Evolutionary conservation across 2,888 invertebrate genomes (phyloP).

Genomic region (Blastobasis lacticolella): DNA sequence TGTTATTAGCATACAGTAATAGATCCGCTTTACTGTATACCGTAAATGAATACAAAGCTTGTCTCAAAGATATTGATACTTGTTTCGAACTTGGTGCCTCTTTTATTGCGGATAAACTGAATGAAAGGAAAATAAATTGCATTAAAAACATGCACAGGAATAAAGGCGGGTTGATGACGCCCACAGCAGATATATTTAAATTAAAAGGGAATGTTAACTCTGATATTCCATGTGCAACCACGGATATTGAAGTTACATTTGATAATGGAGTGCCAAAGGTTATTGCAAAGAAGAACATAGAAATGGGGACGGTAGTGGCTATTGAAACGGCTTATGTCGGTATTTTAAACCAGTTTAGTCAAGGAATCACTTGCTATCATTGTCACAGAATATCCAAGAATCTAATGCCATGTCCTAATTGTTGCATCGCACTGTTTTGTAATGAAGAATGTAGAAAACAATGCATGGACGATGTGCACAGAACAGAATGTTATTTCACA

Average conservation of each 20-base stretch:
- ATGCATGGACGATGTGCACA: constrained; percentile 19
- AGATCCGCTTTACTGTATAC: constrained; percentile 23
- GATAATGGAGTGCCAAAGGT: constrained; percentile 14
- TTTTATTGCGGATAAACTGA: constrained; percentile 15
- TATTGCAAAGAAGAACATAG: constrained; percentile 20
- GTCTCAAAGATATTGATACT: constrained; percentile 21
- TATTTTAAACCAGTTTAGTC: constrained; percentile 4
- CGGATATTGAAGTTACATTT: constrained; percentile 11
- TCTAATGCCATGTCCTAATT: constrained; percentile 24
- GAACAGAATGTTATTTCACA: constrained; percentile 21
- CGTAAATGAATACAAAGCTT: constrained; percentile 13
- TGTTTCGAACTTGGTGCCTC: constrained; percentile 23
- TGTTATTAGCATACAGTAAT: constrained; percentile 24
- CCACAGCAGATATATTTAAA: too few species aligned
- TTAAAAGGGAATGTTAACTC: too few species aligned
- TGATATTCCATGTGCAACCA: constrained; percentile 13
- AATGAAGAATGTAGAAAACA: constrained; percentile 16
- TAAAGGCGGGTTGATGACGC: too few species aligned
- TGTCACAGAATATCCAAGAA: constrained; percentile 20
- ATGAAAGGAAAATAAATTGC: too few species aligned
- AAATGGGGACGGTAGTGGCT: constrained; percentile 23
- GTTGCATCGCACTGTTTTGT: constrained; percentile 22
- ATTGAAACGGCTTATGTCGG: constrained; percentile 21
- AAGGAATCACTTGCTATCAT: constrained; percentile 17
- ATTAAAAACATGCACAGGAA: too few species aligned